These are phyloP conservation scores for Tupiocoris notatus DNA, from an alignment of 2,888 invertebrate species.

Conservation along the genomic window DNA sequence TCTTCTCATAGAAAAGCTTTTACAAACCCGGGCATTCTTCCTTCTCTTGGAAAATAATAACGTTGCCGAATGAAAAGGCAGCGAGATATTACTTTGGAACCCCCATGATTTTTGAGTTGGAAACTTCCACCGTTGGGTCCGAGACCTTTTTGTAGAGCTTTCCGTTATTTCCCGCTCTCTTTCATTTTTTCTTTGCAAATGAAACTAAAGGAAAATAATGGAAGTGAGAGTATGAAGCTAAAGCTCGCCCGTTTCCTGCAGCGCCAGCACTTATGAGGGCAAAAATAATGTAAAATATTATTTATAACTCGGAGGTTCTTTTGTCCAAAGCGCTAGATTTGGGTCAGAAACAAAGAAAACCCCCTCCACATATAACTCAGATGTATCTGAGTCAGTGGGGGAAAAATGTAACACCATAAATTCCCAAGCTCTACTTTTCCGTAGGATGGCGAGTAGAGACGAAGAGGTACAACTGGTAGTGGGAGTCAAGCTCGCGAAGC, in stretches of 20 bases:
- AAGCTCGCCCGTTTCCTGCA: constrained; percentile 40
- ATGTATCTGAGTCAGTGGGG: constrained; percentile 45
- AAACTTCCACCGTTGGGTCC: constrained; percentile 7
- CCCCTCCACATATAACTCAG: constrained; percentile 46
- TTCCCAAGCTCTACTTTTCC: constrained; percentile 46
- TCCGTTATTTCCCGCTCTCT: not conserved
- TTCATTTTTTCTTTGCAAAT: constrained; percentile 30
- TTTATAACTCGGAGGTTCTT: constrained; percentile 41
- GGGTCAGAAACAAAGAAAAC: constrained; percentile 45
- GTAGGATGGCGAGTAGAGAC: constrained; percentile 13
- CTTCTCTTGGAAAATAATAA: not conserved
- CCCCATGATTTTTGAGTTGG: constrained; percentile 17
- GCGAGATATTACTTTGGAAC: constrained; percentile 11
- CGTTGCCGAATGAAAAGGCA: not conserved
- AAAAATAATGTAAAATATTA: constrained; percentile 43
- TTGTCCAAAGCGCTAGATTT: constrained; percentile 42
- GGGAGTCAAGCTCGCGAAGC: not conserved
- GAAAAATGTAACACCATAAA: constrained; percentile 46
- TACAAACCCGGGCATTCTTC: not conserved
- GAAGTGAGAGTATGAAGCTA: constrained; percentile 32
- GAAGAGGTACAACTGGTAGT: not conserved
- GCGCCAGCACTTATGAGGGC: constrained; percentile 40
- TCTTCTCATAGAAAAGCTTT: too few species aligned
- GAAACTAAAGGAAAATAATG: constrained; percentile 40
- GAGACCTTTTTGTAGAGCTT: not conserved